Evolutionary conservation across 2,888 invertebrate genomes (phyloP).

Genomic region (Eulithis prunata): DNA sequence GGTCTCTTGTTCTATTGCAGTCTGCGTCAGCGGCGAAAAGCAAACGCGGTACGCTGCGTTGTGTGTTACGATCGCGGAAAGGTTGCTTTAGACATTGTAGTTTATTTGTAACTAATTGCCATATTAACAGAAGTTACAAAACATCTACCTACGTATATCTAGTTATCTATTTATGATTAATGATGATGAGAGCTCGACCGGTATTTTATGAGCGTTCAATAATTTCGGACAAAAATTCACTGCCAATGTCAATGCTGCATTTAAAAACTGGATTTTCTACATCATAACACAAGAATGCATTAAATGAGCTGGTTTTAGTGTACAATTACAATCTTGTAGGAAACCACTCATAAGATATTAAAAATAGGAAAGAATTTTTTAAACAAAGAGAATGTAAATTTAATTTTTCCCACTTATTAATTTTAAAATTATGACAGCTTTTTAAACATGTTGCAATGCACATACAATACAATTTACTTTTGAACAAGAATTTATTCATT

Average conservation of each 20-base stretch:
- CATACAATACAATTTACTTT: no score
- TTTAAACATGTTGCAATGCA: no score
- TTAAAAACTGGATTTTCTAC: slow-evolving; percentile 28
- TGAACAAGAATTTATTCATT: no score
- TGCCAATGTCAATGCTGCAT: slow-evolving; percentile 39
- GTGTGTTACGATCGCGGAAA: no score
- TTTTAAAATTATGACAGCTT: no score
- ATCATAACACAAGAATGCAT: slow-evolving; percentile 20
- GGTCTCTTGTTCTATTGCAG: no score
- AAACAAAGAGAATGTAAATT: not conserved
- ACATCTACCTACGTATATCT: no score
- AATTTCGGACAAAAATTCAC: slow-evolving; percentile 26
- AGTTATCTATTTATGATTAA: not conserved
- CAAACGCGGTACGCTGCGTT: no score
- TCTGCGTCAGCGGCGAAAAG: no score
- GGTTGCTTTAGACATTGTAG: no score
- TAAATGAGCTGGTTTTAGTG: slow-evolving; percentile 10
- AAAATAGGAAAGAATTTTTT: slow-evolving; percentile 3
- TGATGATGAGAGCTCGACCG: slow-evolving; percentile 3
- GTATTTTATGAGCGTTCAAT: slow-evolving; percentile 10
- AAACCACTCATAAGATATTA: slow-evolving; percentile 10
- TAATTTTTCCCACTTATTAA: not conserved
- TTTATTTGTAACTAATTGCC: no score
- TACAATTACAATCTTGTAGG: slow-evolving; percentile 10
- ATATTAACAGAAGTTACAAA: no score